phyloP scores from a whole-genome alignment of 2,113 vertebrate genomes.

The Columba livia region DNA sequence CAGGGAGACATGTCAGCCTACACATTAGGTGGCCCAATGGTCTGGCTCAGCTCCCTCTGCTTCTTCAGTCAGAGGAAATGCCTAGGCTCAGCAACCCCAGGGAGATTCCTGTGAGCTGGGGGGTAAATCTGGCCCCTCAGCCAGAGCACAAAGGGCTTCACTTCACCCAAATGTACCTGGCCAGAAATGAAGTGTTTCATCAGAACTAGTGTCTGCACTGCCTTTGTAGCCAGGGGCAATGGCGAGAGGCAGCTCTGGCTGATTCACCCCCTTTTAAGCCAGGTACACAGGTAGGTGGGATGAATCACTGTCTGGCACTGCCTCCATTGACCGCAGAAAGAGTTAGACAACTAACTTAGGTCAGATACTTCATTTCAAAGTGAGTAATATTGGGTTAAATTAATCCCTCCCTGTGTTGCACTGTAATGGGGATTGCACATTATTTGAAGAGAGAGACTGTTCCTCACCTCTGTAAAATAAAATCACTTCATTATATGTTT shows the following conservation, averaged over 20 bases:
- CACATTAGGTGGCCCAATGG: neutral
- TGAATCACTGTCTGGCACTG: conserved; percentile 42
- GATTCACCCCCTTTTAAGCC: conserved; percentile 3
- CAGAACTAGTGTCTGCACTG: neutral
- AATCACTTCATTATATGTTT: neutral
- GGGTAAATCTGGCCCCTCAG: neutral
- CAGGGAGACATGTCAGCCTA: neutral
- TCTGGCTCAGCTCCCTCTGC: neutral
- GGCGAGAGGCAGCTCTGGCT: neutral
- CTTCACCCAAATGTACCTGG: neutral
- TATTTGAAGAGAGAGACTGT: neutral
- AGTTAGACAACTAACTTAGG: neutral
- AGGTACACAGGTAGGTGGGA: neutral
- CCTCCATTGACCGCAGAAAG: conserved; percentile 10
- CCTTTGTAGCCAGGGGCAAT: neutral
- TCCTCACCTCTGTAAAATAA: neutral
- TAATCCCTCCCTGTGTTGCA: neutral
- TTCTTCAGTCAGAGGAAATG: neutral
- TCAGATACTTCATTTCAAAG: neutral
- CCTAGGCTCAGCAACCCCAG: neutral
- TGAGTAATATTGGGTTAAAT: neutral
- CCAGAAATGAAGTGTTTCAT: neutral
- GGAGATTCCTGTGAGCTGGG: neutral
- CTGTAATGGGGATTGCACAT: neutral
- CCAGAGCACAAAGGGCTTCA: neutral